Base-by-base conservation (phyloP, 2,797 vertebrate species). In the Diplodus puntazzo region DNA sequence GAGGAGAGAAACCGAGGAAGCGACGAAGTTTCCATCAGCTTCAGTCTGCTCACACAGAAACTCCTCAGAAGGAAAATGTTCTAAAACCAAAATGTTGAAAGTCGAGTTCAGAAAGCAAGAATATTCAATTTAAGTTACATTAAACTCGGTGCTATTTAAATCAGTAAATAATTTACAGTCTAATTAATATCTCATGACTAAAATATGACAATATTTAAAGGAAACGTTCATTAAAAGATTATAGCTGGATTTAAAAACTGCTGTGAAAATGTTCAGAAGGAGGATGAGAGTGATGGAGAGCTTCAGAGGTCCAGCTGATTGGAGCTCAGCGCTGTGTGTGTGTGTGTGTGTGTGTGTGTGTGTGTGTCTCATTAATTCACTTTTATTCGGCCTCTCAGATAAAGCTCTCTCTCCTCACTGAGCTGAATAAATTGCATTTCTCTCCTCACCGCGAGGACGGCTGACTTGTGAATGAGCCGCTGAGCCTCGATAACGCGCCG, bases 331-430 rank as follows among this genome's bases (percentile, higher is more conserved):
- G 11, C 59, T 9, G 27, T 6, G 63, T 21, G 69, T 55, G 50
- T 34, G 30, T 34, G 30, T 34, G 30, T 34, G 30, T 10, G 25
- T n/a, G 11, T 43, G 43, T 48, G 46, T 48, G n/a, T 27, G 55
- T 10, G 53, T 46, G 66, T 5, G 61, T 49, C 69, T 80, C 62
- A 80, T 88, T 88, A 87, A 85, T 30, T 66, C 55, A 54, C 66
- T 70, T 61, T 63, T 50, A 79, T 64, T 80, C 77, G 23, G 30
- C 45, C 54, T 55, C 76, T 73, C 64, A 76, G 82, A 88, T 83
- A 88, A 82, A 59, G 39, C 77, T 25, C 66, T 39, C 50, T 75
- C 50, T 75, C 55, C 67, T 79, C 64, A 42, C 18, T 11, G 60
- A 75, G 62, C 77, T 70, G 66, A 77, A 78, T 64, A 84, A 82